phyloP scores from a whole-genome alignment of 2,888 invertebrate genomes.

The Dolichomitus sp. region DNA sequence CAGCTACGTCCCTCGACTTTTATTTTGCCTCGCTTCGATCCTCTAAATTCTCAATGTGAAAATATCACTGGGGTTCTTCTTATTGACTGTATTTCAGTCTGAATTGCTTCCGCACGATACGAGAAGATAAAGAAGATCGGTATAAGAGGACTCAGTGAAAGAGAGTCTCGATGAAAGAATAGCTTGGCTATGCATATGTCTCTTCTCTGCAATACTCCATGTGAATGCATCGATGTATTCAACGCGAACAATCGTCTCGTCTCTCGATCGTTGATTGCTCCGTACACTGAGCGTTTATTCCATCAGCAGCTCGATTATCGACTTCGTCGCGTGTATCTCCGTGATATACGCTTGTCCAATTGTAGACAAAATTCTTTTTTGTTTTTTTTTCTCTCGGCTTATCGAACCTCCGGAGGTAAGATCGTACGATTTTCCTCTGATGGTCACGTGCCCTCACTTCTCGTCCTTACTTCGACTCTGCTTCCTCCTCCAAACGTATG shows the following conservation, averaged over 20 bases:
- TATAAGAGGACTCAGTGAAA: not conserved
- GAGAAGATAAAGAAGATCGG: not conserved
- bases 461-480: not conserved
- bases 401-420: not conserved
- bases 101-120: conserved; percentile 6
- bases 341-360: conserved; percentile 23
- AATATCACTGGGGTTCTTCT: not conserved
- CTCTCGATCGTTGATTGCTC: conserved; percentile 54
- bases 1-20: conserved; percentile 11
- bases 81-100: not conserved
- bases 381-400: not conserved
- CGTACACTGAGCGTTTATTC: conserved; percentile 61
- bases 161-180: conserved; percentile 5
- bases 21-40: not conserved
- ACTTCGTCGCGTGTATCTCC: conserved; percentile 5
- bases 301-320: conserved; percentile 48
- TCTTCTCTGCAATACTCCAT: conserved; percentile 11
- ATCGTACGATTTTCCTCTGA: conserved; percentile 9
- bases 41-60: conserved; percentile 1
- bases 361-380: not conserved
- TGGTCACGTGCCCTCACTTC: conserved; percentile 8
- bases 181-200: not conserved
- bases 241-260: conserved; percentile 43
- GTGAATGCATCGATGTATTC: conserved; percentile 16
- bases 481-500: not conserved